Conservation (phyloP, 2,797 vertebrate species). For the Pogonophryne albipinna region DNA sequence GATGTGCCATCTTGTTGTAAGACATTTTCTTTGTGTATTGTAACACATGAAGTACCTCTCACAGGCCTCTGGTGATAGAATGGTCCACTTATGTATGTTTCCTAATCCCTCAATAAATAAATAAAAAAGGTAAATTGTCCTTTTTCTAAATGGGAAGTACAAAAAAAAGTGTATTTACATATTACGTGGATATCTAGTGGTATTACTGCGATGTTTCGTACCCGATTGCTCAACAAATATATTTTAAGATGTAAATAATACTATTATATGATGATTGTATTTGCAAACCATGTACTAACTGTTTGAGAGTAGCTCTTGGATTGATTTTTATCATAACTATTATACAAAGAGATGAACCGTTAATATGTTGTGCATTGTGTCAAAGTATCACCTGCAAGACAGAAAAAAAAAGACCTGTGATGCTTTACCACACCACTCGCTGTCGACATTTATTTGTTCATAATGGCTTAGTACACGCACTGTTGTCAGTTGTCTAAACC, state of each 20-base stretch:
- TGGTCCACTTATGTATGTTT: constrained; percentile 75
- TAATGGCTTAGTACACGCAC: constrained; percentile 80
- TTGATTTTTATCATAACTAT: constrained; percentile 82
- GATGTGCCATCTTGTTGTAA: constrained; percentile 79
- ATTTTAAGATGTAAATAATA: constrained; percentile 86
- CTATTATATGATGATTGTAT: constrained; percentile 84
- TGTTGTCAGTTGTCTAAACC: constrained; percentile 79
- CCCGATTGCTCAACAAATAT: constrained; percentile 83
- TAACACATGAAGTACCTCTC: constrained; percentile 82
- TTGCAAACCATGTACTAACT: constrained; percentile 83
- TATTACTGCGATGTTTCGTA: constrained; percentile 85
- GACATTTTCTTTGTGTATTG: constrained; percentile 77
- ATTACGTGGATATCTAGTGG: constrained; percentile 84
- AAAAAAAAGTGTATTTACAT: constrained; percentile 81
- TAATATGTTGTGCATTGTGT: constrained; percentile 84
- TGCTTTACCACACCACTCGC: constrained; percentile 81
- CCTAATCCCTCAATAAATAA: constrained; percentile 67
- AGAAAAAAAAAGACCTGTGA: constrained; percentile 73
- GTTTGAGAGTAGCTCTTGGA: constrained; percentile 81
- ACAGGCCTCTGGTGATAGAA: constrained; percentile 78
- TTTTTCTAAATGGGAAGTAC: constrained; percentile 76
- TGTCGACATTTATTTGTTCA: constrained; percentile 80
- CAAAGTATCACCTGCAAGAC: constrained; percentile 80
- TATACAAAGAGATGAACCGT: constrained; percentile 80
- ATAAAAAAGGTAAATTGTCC: constrained; percentile 66